Evolutionary conservation across 2,888 invertebrate species (phyloP).

Genomic region (Nemotelus nigrinus): DNA sequence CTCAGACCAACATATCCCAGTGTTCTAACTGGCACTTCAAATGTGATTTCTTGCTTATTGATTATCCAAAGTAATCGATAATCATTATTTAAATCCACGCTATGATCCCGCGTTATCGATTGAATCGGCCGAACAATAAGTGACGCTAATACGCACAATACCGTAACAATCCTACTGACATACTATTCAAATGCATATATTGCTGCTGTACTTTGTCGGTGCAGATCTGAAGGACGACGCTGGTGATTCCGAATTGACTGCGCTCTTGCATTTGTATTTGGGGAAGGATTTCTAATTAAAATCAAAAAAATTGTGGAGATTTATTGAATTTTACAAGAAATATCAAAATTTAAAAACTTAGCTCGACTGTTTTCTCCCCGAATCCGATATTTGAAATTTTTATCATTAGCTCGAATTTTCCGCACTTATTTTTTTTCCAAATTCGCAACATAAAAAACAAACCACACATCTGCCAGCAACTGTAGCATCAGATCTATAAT

Average conservation of each 20-base stretch:
- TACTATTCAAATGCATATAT: neutral
- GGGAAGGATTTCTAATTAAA: too few species aligned
- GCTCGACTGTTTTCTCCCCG: too few species aligned
- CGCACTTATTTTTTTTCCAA: too few species aligned
- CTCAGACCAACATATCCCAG: conserved; percentile 89
- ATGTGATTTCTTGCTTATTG: conserved; percentile 79
- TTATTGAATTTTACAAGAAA: too few species aligned
- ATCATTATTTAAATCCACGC: conserved; percentile 69
- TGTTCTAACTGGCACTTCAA: conserved; percentile 84
- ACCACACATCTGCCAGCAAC: too few species aligned
- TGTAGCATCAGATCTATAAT: conserved; percentile 4
- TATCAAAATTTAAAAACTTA: too few species aligned
- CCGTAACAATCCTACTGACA: conserved; percentile 26
- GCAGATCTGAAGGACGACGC: conserved; percentile 27
- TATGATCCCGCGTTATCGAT: conserved; percentile 68
- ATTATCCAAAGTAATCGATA: conserved; percentile 78
- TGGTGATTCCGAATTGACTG: neutral
- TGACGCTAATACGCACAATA: conserved; percentile 30
- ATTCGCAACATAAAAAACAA: too few species aligned
- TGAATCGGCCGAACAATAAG: conserved; percentile 51
- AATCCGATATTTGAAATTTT: too few species aligned
- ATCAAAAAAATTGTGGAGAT: too few species aligned
- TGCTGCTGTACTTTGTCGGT: conserved; percentile 14
- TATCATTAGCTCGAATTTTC: too few species aligned
- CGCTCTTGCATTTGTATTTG: neutral